phyloP scores from a whole-genome alignment of 2,888 invertebrate species.

The Iselma pallidipennis region DNA sequence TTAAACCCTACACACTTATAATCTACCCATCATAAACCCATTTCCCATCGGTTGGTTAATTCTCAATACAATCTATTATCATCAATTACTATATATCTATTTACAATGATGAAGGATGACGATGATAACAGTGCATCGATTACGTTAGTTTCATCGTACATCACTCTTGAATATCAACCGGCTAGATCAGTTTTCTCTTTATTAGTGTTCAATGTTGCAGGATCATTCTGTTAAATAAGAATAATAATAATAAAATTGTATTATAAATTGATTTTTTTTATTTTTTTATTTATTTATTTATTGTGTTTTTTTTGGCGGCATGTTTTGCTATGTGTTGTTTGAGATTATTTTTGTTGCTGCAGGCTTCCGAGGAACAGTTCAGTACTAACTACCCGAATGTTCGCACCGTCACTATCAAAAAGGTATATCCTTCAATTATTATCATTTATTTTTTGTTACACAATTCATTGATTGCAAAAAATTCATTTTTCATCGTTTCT shows the following conservation, averaged over 20 bases:
- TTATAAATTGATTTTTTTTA: slow-evolving; percentile 17
- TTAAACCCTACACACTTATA: no score
- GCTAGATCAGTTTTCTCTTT: slow-evolving; percentile 27
- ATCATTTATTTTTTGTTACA: neutral
- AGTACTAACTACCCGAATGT: slow-evolving; percentile 76
- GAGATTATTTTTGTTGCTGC: slow-evolving; percentile 52
- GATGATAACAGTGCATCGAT: no score
- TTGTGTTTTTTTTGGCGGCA: slow-evolving; percentile 29
- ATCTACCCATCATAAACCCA: no score
- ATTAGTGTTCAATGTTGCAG: slow-evolving; percentile 28
- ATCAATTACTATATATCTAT: no score
- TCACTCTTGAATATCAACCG: no score
- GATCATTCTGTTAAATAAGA: slow-evolving; percentile 18
- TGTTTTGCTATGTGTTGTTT: slow-evolving; percentile 46
- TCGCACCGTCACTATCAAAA: slow-evolving; percentile 80
- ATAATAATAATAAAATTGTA: no score
- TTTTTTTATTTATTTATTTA: no score
- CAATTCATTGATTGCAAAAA: no score
- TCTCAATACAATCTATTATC: no score
- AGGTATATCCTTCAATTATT: slow-evolving; percentile 61
- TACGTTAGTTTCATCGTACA: slow-evolving; percentile 25
- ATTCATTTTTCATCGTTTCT: neutral
- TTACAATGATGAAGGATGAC: no score
- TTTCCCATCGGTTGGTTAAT: no score
- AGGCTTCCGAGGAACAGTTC: slow-evolving; percentile 71